Base-by-base conservation (phyloP, 2,888 invertebrate species). In the Odontocolon sp. region DNA sequence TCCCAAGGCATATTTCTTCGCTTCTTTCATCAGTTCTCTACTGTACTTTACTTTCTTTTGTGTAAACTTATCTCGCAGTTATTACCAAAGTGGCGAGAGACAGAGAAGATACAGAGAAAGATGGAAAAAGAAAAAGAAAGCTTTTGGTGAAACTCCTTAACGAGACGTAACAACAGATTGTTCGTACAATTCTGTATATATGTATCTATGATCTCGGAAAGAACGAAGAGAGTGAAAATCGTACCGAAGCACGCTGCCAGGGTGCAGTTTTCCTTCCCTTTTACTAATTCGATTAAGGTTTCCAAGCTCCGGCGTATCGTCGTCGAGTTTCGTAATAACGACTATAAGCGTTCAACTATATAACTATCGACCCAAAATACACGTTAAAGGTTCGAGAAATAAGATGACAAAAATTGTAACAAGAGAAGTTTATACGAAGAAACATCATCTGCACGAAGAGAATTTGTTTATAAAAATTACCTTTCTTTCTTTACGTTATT, bases 41-140 rank as follows among this genome's bases (percentile, higher is more conserved):
- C 45, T 16, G n/a, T 40, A 63, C 40, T 42, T 31, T 45, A 16
- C 36, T 21, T 14, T 33, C 14, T 45, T 21, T 28, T 54, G 73
- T 67, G 79, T 78, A 82, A 85, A 85, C 83, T 85, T 83, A 83
- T 84, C 83, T 79, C 80, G 77, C 75, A 79, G 83, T 85, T 85
- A 85, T 85, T 85, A 84, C 84, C 81, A 83, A 81, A 84, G 78
- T 66, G 74, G 33, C 56, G 8, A 47, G 42, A 78, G 79, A 78
- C 26, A 23, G 18, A 67, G 31, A 33, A 69, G 33, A 50, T 78
- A 77, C 33, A 26, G 23, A 23, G 47, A 23, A 18, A 57, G 18
- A 59, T 33, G 52, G 21, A 6, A 23, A 21, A 16, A 57, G 31
- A 61, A 38, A 38, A 26, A 14, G 31, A 73, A 82, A 83, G 80